Base-by-base conservation (phyloP, 2,888 invertebrate species). In the Synanthedon vespiformis region DNA sequence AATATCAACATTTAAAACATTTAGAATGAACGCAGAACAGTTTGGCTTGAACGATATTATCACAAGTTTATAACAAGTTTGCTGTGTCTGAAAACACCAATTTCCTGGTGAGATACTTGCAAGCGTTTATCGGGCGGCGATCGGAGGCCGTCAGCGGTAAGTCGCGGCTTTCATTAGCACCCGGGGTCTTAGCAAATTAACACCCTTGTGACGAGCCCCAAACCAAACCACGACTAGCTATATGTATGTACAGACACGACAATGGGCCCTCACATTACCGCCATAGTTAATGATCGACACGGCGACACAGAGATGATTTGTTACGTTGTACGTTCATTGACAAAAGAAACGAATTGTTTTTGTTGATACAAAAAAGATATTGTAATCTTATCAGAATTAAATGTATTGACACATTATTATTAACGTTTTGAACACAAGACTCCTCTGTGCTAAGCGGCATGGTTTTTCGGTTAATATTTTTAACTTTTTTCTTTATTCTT, bases 91-190 rank as follows among this genome's bases (percentile, higher is more conserved):
- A 77, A 82, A 80, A 72, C 76, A 75, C 70, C 82, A 86, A 86
- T 86, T 85, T 86, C 85, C 86, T 81, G 78, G 34, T 57, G 66
- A 70, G 75, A 79, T 80, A 77, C 80, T 79, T 77, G 78, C 61
- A 70, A 67, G 72, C 70, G 72, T 68, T 77, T 82, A 83, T 85
- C 84, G 70, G 62, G 61, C 57, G 68, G 74, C 75, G 80, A 80
- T 80, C 57, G 67, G 58, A 34, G 34, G 65, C 67, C 72, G 78
- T 77, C 76, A 68, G 72, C 76, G 76, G 76, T 77, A 77, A 80
- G 81, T 74, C 80, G 77, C 68, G 64, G 73, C 78, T 83, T 84
- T 85, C 85, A 85, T 85, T 85, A 86, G 78, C 74, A 72, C 68
- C 57, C 55, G 65, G 71, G 74, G 76, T 72, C 81, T 81, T 77